Percentiles rank a stretch among this genome's conserved stretches.
These are phyloP conservation scores for Cyclophora albipunctata DNA, from an alignment of 2,888 invertebrate species.

Conservation along the genomic window DNA sequence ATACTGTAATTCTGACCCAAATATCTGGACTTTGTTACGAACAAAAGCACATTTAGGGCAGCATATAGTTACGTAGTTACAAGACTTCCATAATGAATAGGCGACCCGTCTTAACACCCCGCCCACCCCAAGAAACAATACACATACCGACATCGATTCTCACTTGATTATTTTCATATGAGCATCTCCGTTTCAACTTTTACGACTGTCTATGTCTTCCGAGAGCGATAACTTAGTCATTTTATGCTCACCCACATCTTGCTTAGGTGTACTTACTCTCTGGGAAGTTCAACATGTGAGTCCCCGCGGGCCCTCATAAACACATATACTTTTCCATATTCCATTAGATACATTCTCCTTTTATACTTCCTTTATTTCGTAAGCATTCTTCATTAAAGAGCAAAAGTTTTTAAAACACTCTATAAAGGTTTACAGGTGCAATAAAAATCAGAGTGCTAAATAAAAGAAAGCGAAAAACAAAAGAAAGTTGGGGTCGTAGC, in stretches of 20 bases:
- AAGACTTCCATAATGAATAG: no score
- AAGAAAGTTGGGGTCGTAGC: constrained; percentile 29
- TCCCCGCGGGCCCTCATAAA: constrained; percentile 63
- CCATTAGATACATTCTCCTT: constrained; percentile 53
- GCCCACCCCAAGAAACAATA: no score
- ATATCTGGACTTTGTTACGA: no score
- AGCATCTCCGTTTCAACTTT: constrained; percentile 60
- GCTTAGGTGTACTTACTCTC: constrained; percentile 52
- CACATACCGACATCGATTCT: constrained; percentile 36
- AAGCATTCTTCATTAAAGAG: constrained; percentile 26
- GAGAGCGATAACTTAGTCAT: constrained; percentile 73
- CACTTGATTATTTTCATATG: constrained; percentile 69
- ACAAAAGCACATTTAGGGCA: no score
- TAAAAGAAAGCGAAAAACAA: constrained; percentile 42
- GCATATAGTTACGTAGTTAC: no score
- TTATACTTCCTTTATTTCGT: constrained; percentile 20
- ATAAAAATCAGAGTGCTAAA: constrained; percentile 42
- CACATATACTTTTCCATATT: constrained; percentile 62
- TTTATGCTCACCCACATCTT: constrained; percentile 68
- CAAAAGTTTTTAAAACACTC: constrained; percentile 30
- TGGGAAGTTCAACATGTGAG: constrained; percentile 55
- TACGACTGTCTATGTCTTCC: constrained; percentile 67
- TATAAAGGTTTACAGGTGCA: constrained; percentile 34
- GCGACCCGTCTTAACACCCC: no score
- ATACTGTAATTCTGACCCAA: no score